phyloP scores from a whole-genome alignment of 2,113 vertebrate species.

The Hucho hucho region DNA sequence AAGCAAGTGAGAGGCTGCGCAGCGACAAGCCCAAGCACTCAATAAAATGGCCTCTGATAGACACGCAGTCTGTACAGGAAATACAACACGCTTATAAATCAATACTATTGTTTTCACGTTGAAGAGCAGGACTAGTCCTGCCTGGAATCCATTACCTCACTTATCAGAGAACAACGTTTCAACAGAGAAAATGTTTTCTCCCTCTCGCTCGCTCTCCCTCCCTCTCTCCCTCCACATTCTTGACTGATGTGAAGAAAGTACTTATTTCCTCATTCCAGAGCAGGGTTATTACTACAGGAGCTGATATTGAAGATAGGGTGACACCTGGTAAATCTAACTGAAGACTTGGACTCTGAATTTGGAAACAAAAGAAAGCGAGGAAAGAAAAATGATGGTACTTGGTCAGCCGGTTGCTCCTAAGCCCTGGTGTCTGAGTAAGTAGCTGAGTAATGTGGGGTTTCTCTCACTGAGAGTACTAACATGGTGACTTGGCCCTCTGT shows the following conservation, averaged over 20 bases:
- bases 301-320: slow-evolving; percentile 37
- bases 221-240: slow-evolving; percentile 24
- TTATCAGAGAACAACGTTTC: slow-evolving; percentile 58
- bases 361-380: slow-evolving; percentile 37
- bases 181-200: slow-evolving; percentile 40
- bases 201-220: background rate
- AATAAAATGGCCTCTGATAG: slow-evolving; percentile 61
- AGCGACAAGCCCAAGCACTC: slow-evolving; percentile 56
- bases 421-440: slow-evolving; percentile 6
- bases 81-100: slow-evolving; percentile 67
- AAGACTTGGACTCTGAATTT: slow-evolving; percentile 37
- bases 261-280: slow-evolving; percentile 30
- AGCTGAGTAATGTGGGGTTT: slow-evolving; percentile 31
- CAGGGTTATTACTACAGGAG: slow-evolving; percentile 40
- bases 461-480: slow-evolving; percentile 40
- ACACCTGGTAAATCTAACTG: slow-evolving; percentile 44
- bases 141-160: slow-evolving; percentile 66
- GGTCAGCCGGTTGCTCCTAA: background rate
- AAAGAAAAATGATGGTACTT: slow-evolving; percentile 32
- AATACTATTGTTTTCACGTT: slow-evolving; percentile 68
- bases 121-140: slow-evolving; percentile 56
- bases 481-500: slow-evolving; percentile 26
- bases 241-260: slow-evolving; percentile 37
- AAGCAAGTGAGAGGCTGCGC: slow-evolving; percentile 33
- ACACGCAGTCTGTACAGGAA: slow-evolving; percentile 66